Evolutionary conservation across 2,888 invertebrate species (phyloP).

Genomic region (Altica lythri): DNA sequence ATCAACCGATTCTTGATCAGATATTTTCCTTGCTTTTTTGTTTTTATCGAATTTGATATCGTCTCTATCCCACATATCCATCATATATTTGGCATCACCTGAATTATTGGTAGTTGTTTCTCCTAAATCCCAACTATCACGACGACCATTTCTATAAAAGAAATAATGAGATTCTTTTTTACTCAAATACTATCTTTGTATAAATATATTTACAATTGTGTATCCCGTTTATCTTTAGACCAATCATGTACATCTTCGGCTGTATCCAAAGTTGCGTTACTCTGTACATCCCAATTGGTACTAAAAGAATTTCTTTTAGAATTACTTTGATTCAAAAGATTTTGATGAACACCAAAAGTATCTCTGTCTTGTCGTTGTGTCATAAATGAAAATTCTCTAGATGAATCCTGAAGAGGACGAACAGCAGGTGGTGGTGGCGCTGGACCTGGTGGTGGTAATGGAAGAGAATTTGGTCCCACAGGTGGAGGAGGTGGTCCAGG

Average conservation of each 20-base stretch:
- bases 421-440: constrained; percentile 64
- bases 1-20: constrained; percentile 52
- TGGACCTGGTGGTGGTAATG: constrained; percentile 66
- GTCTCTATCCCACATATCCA: constrained; percentile 55
- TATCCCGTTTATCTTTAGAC: constrained; percentile 52
- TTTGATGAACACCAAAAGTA: constrained; percentile 75
- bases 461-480: constrained; percentile 59
- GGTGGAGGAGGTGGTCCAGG: constrained; percentile 71
- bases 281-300: constrained; percentile 57
- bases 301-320: constrained; percentile 57
- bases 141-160: constrained; percentile 19
- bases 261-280: constrained; percentile 51
- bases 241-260: constrained; percentile 60
- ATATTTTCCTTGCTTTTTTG: constrained; percentile 46
- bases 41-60: constrained; percentile 45
- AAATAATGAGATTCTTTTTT: no score
- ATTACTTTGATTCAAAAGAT: constrained; percentile 53
- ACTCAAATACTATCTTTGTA: no score
- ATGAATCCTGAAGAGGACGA: constrained; percentile 66
- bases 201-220: constrained; percentile 8
- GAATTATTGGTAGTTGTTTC: constrained; percentile 57
- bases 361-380: constrained; percentile 72
- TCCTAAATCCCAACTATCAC: constrained; percentile 57
- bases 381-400: constrained; percentile 63
- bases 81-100: constrained; percentile 51